Evolutionary conservation across 2,113 vertebrate genomes (phyloP).

Genomic region (Dicrurus megarhynchus): DNA sequence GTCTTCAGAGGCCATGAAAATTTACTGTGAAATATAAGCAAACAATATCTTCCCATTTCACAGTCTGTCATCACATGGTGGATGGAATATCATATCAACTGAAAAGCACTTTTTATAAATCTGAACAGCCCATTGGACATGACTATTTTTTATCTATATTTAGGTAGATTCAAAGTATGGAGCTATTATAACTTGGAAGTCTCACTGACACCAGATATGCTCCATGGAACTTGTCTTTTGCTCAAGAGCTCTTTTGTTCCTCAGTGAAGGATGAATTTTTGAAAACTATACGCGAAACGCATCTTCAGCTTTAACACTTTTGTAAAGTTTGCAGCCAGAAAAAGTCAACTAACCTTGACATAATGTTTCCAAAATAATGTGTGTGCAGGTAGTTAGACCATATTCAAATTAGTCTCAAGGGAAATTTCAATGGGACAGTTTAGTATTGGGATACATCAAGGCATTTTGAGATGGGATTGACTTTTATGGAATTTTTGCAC

Average conservation of each 20-base stretch:
- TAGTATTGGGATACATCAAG: neutral
- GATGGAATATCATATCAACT: neutral
- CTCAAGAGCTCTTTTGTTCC: neutral
- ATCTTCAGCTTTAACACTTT: neutral
- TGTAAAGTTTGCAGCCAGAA: neutral
- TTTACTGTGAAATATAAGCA: neutral
- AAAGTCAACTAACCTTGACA: neutral
- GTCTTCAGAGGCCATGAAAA: neutral
- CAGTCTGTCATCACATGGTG: rapidly evolving
- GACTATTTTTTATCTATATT: neutral
- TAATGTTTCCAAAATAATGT: neutral
- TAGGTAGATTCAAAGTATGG: neutral
- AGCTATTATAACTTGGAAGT: neutral
- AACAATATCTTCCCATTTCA: neutral
- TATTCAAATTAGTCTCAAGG: neutral
- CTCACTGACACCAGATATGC: neutral
- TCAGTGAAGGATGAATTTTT: neutral
- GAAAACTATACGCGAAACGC: neutral
- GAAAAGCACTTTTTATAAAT: neutral
- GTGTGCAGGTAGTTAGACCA: neutral
- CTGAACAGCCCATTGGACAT: neutral
- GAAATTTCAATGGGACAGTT: neutral
- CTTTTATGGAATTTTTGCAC: neutral
- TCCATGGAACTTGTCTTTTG: neutral
- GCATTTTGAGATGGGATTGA: neutral